Conservation (phyloP, 2,888 invertebrate genomes). For the Petrolisthes manimaculis region DNA sequence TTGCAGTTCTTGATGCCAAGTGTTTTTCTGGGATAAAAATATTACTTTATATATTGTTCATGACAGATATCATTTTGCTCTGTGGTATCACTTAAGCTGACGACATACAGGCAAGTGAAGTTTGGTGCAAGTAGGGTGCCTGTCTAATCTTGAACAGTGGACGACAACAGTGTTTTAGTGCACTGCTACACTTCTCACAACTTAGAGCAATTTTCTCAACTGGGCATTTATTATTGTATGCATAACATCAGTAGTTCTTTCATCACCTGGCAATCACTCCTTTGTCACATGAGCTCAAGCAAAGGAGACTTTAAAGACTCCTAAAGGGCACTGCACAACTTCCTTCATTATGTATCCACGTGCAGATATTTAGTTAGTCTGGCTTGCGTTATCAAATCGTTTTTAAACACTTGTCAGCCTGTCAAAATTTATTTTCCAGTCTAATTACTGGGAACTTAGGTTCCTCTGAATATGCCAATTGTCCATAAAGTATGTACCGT, state of each 20-base stretch:
- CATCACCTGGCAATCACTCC: neutral
- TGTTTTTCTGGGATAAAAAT: constrained; percentile 43
- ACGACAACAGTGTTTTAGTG: constrained; percentile 60
- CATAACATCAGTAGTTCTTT: neutral
- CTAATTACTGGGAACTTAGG: constrained; percentile 24
- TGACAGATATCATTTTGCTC: constrained; percentile 34
- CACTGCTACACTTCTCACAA: constrained; percentile 56
- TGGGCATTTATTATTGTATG: constrained; percentile 32
- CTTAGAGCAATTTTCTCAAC: constrained; percentile 35
- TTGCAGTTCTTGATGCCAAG: constrained; percentile 56
- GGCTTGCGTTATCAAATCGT: constrained; percentile 24
- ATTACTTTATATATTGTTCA: neutral
- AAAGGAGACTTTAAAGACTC: constrained; percentile 35
- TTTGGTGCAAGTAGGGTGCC: constrained; percentile 45
- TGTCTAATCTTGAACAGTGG: constrained; percentile 54
- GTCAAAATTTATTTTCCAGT: constrained; percentile 33
- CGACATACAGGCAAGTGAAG: constrained; percentile 50
- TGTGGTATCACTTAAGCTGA: constrained; percentile 56
- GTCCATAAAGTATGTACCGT: constrained; percentile 33
- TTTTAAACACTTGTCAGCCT: constrained; percentile 41
- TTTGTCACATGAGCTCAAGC: constrained; percentile 26
- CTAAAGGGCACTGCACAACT: constrained; percentile 21
- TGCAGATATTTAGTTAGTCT: constrained; percentile 26
- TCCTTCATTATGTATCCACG: constrained; percentile 34
- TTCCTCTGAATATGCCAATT: constrained; percentile 43